Base-by-base conservation (phyloP, 2,113 vertebrate species). In the Toxotes jaculatrix region DNA sequence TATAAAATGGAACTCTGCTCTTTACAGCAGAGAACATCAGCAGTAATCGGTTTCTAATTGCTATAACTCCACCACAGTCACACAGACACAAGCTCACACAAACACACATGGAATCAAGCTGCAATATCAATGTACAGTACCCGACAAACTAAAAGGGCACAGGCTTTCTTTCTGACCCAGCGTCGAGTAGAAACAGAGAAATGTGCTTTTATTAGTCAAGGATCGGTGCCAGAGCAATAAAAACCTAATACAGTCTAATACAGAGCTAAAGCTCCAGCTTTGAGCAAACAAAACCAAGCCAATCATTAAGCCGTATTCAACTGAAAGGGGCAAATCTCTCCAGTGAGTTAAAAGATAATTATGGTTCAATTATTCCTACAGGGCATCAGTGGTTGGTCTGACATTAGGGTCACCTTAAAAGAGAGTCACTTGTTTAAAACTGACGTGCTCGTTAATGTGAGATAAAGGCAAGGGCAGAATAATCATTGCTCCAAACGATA, bases 271-370 rank as follows among this genome's bases (percentile, higher is more conserved):
- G 63, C 74, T 87, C 9, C 17, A 5, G 77, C 79, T 77, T 57
- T 77, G 53, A 80, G 75, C 59, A 84, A 85, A 86, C 68, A 76
- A 57, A 85, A 42, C 61, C 53, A 59, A 82, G 53, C 80, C 74
- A 83, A 69, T 87, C 62, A 78, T 86, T 84, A 79, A 79, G 38
- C 66, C 4, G 1, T 51, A 34, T 73, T 77, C 5, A 81, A 65
- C 32, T 21, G 36, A 19, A 36, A 53, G 31, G 12, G 65, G 7
- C 5, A 77, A 61, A 82, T 71, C 62, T 63, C 31, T 47, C 7
- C 38, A 13, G 38, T n/a, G 32, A 66, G 63, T 80, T 65, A 71
- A 77, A 69, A 27, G 34, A 16, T 63, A 79, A 84, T 88, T 55
- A 80, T 4, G 17, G 38, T 63, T 80, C 67, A 67, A 76, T 77